A percentile compares a stretch with the other conserved stretches of the same genome.
phyloP scores from a whole-genome alignment of 1,140 invertebrate species.

The Drosophila repletoides region DNA sequence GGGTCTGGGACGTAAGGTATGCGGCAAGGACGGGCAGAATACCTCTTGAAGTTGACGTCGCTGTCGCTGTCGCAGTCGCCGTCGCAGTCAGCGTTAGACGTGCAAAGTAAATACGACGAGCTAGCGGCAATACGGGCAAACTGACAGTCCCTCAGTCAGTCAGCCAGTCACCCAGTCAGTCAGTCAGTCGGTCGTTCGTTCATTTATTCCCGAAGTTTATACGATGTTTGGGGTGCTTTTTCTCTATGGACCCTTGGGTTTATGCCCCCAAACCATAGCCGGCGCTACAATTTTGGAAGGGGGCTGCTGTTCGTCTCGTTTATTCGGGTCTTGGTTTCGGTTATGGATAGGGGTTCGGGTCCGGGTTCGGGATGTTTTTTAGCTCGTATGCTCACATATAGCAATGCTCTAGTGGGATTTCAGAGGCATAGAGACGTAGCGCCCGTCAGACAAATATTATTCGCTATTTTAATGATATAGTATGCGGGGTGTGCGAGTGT shows the following conservation, averaged over 20 bases:
- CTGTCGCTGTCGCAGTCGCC: conserved; percentile 13
- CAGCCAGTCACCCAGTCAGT: neutral
- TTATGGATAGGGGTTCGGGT: neutral
- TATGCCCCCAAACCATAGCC: conserved; percentile 11
- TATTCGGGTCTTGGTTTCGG: neutral
- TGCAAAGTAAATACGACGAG: conserved; percentile 61
- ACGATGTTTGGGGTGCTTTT: conserved; percentile 73
- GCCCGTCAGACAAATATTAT: conserved; percentile 15
- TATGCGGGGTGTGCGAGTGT: conserved; percentile 1
- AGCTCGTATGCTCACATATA: conserved; percentile 16
- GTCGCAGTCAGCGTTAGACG: conserved; percentile 47
- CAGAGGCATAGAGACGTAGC: conserved; percentile 20
- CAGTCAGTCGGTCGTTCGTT: neutral
- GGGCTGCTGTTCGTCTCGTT: conserved; percentile 1
- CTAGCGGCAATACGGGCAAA: conserved; percentile 28
- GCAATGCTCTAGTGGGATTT: conserved; percentile 19
- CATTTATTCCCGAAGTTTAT: conserved; percentile 32
- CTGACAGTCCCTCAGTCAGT: conserved; percentile 19
- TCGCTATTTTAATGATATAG: conserved; percentile 25
- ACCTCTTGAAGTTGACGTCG: conserved; percentile 23
- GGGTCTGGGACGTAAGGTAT: conserved; percentile 21
- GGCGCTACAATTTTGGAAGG: neutral
- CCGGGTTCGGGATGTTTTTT: neutral
- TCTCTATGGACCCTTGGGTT: conserved; percentile 24
- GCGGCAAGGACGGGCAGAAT: conserved; percentile 44